phyloP scores from a whole-genome alignment of 2,888 invertebrate species.

The Amiota minor region DNA sequence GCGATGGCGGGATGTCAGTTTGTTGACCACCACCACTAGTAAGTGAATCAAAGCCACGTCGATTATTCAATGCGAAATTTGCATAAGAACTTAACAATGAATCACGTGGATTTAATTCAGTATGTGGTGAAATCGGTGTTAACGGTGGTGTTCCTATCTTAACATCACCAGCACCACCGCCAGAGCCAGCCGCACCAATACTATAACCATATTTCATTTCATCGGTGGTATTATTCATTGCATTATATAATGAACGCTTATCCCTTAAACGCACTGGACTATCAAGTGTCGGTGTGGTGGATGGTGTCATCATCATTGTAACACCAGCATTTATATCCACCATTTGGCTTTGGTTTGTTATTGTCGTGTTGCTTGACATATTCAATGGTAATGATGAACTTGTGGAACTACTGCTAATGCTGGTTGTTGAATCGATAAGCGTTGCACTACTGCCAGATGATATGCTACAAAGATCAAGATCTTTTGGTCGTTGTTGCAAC shows the following conservation, averaged over 20 bases:
- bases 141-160: slow-evolving; percentile 45
- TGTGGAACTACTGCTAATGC: background rate
- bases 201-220: slow-evolving; percentile 19
- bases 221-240: background rate
- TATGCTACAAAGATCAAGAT: slow-evolving; percentile 12
- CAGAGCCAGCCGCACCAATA: background rate
- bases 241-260: slow-evolving; percentile 66
- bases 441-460: background rate
- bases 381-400: slow-evolving; percentile 1
- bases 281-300: slow-evolving; percentile 70
- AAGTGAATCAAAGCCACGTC: slow-evolving; percentile 51
- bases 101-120: slow-evolving; percentile 60
- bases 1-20: slow-evolving; percentile 39
- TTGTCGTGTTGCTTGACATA: slow-evolving; percentile 6
- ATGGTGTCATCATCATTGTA: slow-evolving; percentile 16
- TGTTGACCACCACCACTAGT: slow-evolving; percentile 54
- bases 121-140: slow-evolving; percentile 50
- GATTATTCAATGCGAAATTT: slow-evolving; percentile 32
- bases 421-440: too few relatives aligned
- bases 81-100: slow-evolving; percentile 57
- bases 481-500: slow-evolving; percentile 6
- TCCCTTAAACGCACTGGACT: slow-evolving; percentile 70
- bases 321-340: too few relatives aligned
- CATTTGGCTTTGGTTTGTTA: slow-evolving; percentile 20
- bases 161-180: slow-evolving; percentile 49